A percentile compares a stretch with the other conserved stretches of the same genome.
Evolutionary conservation across 2,888 invertebrate genomes (phyloP).

Genomic region (Ernsta delagoae): DNA sequence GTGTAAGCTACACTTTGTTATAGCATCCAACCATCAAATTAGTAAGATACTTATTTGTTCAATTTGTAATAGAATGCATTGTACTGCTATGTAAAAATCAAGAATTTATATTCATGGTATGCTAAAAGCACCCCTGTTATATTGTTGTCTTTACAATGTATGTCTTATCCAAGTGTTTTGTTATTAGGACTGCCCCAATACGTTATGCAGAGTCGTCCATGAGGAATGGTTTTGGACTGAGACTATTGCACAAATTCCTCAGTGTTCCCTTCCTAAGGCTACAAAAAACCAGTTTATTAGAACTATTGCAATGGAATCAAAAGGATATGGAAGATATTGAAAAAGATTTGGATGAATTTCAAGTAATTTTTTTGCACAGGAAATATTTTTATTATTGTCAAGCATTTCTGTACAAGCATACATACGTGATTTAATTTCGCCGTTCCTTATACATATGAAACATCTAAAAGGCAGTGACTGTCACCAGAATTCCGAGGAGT

Average conservation of each 20-base stretch:
- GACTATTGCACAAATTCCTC: slow-evolving; percentile 96
- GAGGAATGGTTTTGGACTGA: slow-evolving; percentile 97
- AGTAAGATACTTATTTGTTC: too few species aligned
- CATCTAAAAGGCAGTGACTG: background rate
- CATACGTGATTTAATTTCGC: too few species aligned
- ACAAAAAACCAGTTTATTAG: slow-evolving; percentile 92
- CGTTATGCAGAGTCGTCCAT: slow-evolving; percentile 97
- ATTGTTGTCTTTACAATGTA: background rate
- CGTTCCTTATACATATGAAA: background rate
- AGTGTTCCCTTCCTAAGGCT: slow-evolving; percentile 96
- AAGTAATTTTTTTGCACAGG: slow-evolving; percentile 64
- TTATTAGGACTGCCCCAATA: slow-evolving; percentile 86
- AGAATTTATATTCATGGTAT: too few species aligned
- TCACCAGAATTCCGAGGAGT: slow-evolving; percentile 87
- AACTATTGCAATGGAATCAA: slow-evolving; percentile 93
- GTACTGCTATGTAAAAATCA: too few species aligned
- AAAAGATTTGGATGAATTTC: slow-evolving; percentile 90
- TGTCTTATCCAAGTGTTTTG: background rate
- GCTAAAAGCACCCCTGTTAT: background rate
- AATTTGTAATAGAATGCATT: too few species aligned
- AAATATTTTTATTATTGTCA: background rate
- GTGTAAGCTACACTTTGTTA: too few species aligned
- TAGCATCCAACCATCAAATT: too few species aligned
- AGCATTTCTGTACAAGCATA: background rate
- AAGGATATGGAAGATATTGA: slow-evolving; percentile 91